A percentile compares a stretch with the other conserved stretches of the same genome.
Evolutionary conservation across 2,113 vertebrate species (phyloP).

Genomic region (Hypanus sabinus): DNA sequence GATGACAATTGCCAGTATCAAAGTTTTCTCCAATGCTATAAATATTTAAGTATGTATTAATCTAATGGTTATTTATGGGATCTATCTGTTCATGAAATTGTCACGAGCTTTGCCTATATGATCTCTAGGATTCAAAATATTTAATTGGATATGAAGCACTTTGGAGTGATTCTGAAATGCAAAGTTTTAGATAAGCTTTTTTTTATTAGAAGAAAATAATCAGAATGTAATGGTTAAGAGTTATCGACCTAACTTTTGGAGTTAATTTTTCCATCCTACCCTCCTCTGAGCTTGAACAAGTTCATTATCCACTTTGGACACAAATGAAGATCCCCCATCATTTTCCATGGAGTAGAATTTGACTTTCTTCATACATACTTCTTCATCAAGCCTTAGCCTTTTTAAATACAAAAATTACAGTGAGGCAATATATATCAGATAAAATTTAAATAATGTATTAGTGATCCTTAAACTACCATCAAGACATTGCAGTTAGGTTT

Average conservation of each 20-base stretch:
- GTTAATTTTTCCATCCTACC: constrained; percentile 48
- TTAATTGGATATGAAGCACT: too few species aligned
- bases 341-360: constrained; percentile 67
- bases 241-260: not conserved
- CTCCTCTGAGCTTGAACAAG: constrained; percentile 64
- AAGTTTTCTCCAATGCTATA: too few species aligned
- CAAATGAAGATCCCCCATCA: constrained; percentile 53
- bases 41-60: too few species aligned
- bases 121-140: too few species aligned
- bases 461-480: not conserved
- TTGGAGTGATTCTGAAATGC: too few species aligned
- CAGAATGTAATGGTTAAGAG: too few species aligned
- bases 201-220: too few species aligned
- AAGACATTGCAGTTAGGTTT: not conserved
- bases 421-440: not conserved
- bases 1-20: too few species aligned
- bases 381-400: constrained; percentile 62
- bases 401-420: not conserved
- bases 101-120: too few species aligned
- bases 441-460: not conserved
- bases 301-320: constrained; percentile 63
- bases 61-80: too few species aligned
- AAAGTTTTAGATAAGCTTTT: too few species aligned
- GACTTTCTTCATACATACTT: constrained; percentile 64
- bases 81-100: too few species aligned